Conservation (phyloP, 2,888 invertebrate genomes). For the Hirudinaria manillensis region DNA sequence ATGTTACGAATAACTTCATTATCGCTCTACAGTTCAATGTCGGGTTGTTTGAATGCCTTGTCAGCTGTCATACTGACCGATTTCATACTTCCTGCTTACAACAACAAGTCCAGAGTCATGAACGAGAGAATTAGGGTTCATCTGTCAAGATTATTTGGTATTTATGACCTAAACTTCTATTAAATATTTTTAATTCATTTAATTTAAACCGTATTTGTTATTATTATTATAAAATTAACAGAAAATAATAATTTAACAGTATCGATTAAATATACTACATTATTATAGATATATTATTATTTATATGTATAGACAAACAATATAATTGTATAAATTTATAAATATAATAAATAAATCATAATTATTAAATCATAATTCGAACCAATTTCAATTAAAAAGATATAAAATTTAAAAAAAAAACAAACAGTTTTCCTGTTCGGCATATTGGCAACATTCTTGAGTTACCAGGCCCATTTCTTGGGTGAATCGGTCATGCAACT, state of each 20-base stretch:
- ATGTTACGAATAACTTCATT: not conserved
- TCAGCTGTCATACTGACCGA: constrained; percentile 85
- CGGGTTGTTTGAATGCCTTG: constrained; percentile 81
- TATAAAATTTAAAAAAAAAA: no score
- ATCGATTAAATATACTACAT: no score
- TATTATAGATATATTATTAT: no score
- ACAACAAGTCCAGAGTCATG: constrained; percentile 46
- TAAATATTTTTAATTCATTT: not conserved
- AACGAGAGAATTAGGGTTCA: constrained; percentile 25
- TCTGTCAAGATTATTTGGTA: constrained; percentile 25
- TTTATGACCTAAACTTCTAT: not conserved
- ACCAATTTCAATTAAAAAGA: no score
- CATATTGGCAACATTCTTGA: constrained; percentile 41
- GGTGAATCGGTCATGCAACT: constrained; percentile 44
- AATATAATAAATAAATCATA: no score
- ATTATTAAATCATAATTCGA: no score
- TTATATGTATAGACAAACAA: no score
- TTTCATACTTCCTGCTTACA: constrained; percentile 67
- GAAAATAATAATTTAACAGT: no score
- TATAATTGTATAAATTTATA: no score
- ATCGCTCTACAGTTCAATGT: constrained; percentile 64
- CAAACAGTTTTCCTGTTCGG: constrained; percentile 44
- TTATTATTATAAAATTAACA: no score
- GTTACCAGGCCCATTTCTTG: constrained; percentile 43
- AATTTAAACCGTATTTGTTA: no score